Percentiles rank a stretch among this genome's conserved stretches.
Evolutionary conservation across 2,888 invertebrate genomes (phyloP).

Genomic region (Nomada lathburiana): DNA sequence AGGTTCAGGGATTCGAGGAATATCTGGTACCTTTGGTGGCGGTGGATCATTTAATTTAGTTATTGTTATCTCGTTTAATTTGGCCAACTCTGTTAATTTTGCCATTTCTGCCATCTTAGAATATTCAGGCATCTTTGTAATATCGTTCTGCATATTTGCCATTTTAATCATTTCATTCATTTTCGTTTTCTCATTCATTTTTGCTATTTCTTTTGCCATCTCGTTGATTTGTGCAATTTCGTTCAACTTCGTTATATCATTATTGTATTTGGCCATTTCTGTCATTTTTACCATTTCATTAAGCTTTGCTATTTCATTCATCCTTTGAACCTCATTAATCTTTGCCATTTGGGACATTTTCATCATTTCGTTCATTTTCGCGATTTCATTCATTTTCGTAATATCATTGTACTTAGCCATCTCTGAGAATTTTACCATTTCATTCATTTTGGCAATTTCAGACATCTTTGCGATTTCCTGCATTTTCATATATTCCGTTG

Average conservation of each 20-base stretch:
- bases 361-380: conserved; percentile 80
- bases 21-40: conserved; percentile 76
- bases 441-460: conserved; percentile 82
- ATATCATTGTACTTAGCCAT: conserved; percentile 83
- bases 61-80: conserved; percentile 83
- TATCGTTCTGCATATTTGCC: conserved; percentile 82
- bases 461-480: conserved; percentile 82
- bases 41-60: conserved; percentile 82
- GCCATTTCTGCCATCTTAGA: conserved; percentile 84
- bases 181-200: conserved; percentile 83
- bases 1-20: conserved; percentile 82
- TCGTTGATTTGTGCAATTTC: conserved; percentile 83
- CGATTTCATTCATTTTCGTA: conserved; percentile 81
- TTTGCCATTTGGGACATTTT: conserved; percentile 82
- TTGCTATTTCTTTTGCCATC: conserved; percentile 83
- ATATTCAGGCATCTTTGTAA: conserved; percentile 82
- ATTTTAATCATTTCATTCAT: conserved; percentile 83
- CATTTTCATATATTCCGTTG: conserved; percentile 82
- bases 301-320: conserved; percentile 82
- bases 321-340: conserved; percentile 82
- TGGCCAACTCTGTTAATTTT: conserved; percentile 82
- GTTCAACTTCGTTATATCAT: conserved; percentile 79
- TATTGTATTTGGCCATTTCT: conserved; percentile 82
- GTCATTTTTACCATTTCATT: conserved; percentile 84
- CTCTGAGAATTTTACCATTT: conserved; percentile 82